Conservation (phyloP, 1,140 invertebrate species). For the Heliconius congener region DNA sequence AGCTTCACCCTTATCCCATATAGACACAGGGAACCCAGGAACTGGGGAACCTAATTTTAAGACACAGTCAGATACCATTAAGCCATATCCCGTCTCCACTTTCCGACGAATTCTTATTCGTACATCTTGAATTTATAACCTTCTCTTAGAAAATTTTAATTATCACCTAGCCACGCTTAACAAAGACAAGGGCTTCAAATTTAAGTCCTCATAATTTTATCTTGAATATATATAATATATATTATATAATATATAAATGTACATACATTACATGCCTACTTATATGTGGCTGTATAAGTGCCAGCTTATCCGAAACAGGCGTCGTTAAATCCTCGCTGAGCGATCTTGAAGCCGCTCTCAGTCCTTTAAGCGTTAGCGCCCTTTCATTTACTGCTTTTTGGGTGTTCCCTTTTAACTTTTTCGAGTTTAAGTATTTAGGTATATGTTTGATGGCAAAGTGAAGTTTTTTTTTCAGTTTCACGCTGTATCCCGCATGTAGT, state of each 20-base stretch:
- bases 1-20: too few relatives aligned
- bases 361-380: slow-evolving; percentile 1
- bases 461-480: background rate
- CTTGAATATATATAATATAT: background rate
- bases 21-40: too few relatives aligned
- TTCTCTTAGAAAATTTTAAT: background rate
- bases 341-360: slow-evolving; percentile 5
- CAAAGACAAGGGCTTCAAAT: background rate
- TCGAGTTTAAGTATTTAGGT: background rate
- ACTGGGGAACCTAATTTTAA: too few relatives aligned
- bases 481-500: too few relatives aligned
- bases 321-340: slow-evolving; percentile 10
- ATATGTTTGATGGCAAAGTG: background rate
- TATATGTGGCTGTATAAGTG: slow-evolving; percentile 11
- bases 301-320: slow-evolving; percentile 5
- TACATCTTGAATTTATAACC: background rate
- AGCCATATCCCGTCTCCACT: too few relatives aligned
- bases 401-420: background rate
- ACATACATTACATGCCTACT: background rate
- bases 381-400: slow-evolving; percentile 3
- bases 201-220: background rate
- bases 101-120: too few relatives aligned
- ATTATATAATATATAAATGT: background rate
- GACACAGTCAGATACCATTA: too few relatives aligned
- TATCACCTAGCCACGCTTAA: background rate